These are phyloP conservation scores for Zelostemma sp. DNA, from an alignment of 1,140 invertebrate species.

Conservation along the genomic window DNA sequence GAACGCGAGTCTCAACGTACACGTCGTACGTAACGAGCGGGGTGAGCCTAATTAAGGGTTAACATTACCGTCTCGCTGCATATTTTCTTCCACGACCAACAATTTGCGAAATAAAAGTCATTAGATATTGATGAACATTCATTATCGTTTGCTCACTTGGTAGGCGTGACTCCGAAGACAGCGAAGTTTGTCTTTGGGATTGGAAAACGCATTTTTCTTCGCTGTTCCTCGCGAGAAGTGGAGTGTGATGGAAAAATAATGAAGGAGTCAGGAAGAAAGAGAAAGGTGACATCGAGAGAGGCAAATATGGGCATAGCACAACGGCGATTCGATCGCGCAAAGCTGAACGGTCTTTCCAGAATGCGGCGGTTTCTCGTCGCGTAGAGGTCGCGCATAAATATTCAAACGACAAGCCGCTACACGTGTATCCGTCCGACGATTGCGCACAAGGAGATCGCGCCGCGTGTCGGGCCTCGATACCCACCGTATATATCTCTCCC, in stretches of 20 bases:
- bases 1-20: neutral
- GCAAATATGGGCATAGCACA: constrained; percentile 41
- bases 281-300: constrained; percentile 3
- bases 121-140: constrained; percentile 1
- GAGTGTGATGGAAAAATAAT: constrained; percentile 1
- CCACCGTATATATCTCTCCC: constrained; percentile 1
- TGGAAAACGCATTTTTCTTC: neutral
- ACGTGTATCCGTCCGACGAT: constrained; percentile 44
- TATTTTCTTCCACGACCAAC: neutral
- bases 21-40: neutral
- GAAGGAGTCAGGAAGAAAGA: constrained; percentile 14
- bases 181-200: neutral
- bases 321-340: constrained; percentile 55
- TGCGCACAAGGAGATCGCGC: constrained; percentile 20
- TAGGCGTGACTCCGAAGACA: neutral
- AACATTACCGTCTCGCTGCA: neutral
- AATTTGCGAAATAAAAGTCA: constrained; percentile 3
- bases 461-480: constrained; percentile 1
- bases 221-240: neutral
- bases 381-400: constrained; percentile 58
- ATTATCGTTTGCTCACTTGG: neutral
- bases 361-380: constrained; percentile 51
- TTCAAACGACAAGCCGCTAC: constrained; percentile 60
- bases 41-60: constrained; percentile 3
- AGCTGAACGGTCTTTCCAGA: constrained; percentile 59